Conservation (phyloP, 2,888 invertebrate species). For the Hypsopygia costalis region DNA sequence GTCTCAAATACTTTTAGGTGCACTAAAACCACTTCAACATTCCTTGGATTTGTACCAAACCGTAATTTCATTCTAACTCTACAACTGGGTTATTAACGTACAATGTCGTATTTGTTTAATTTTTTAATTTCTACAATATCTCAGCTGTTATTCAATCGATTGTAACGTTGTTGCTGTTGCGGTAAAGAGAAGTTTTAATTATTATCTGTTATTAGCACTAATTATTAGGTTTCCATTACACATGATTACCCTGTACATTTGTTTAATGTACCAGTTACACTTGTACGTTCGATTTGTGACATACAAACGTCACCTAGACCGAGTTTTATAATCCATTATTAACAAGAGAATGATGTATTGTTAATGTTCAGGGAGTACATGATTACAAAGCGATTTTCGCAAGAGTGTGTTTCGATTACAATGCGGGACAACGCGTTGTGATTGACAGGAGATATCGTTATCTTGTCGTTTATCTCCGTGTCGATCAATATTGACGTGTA, state of each 20-base stretch:
- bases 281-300: conserved; percentile 1
- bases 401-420: conserved; percentile 43
- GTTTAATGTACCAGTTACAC: too few relatives aligned
- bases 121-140: too few relatives aligned
- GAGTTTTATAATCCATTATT: not conserved
- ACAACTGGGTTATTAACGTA: too few relatives aligned
- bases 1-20: not conserved
- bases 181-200: too few relatives aligned
- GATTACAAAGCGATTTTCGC: conserved; percentile 32
- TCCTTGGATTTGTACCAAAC: conserved; percentile 3
- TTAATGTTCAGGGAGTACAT: conserved; percentile 2
- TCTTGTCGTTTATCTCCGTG: conserved; percentile 44
- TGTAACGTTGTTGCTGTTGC: too few relatives aligned
- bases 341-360: not conserved
- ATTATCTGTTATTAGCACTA: too few relatives aligned
- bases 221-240: too few relatives aligned
- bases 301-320: conserved; percentile 5
- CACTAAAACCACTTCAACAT: not conserved
- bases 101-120: too few relatives aligned
- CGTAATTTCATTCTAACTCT: not conserved
- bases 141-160: too few relatives aligned
- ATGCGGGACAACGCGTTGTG: conserved; percentile 37
- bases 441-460: conserved; percentile 51
- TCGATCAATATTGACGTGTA: conserved; percentile 33
- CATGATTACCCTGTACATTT: too few relatives aligned